A percentile compares a stretch with the other conserved stretches of the same genome.
Evolutionary conservation across 2,113 vertebrate species (phyloP).

Genomic region (Sterrhoptilus dennistouni): DNA sequence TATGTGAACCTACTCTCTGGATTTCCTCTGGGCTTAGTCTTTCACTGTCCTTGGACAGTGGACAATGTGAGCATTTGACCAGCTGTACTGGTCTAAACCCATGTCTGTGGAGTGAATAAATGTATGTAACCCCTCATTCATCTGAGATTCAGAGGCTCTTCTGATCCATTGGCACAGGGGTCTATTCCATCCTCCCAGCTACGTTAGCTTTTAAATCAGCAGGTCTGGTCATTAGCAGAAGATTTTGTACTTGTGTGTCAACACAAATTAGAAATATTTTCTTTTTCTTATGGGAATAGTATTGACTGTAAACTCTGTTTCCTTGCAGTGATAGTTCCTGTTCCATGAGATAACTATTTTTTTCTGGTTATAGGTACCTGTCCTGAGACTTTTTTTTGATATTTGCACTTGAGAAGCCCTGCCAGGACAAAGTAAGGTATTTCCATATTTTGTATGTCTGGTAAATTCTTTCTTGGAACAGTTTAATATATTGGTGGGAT

Average conservation of each 20-base stretch:
- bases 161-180: neutral
- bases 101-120: rapidly evolving
- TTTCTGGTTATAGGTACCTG: neutral
- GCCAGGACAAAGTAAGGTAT: neutral
- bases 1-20: neutral
- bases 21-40: neutral
- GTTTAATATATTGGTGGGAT: conserved; percentile 35
- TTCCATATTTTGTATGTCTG: neutral
- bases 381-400: neutral
- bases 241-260: neutral
- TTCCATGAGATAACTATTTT: neutral
- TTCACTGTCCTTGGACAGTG: neutral
- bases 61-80: neutral
- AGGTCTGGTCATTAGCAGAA: neutral
- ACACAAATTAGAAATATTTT: neutral
- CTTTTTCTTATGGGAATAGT: neutral
- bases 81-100: neutral
- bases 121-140: rapidly evolving
- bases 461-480: neutral
- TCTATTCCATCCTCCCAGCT: neutral
- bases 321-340: neutral
- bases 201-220: neutral
- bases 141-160: neutral
- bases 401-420: neutral
- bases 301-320: neutral